Percentiles rank a stretch among this genome's conserved stretches.
phyloP scores from a whole-genome alignment of 2,797 vertebrate genomes.

The Macrochelys suwanniensis region DNA sequence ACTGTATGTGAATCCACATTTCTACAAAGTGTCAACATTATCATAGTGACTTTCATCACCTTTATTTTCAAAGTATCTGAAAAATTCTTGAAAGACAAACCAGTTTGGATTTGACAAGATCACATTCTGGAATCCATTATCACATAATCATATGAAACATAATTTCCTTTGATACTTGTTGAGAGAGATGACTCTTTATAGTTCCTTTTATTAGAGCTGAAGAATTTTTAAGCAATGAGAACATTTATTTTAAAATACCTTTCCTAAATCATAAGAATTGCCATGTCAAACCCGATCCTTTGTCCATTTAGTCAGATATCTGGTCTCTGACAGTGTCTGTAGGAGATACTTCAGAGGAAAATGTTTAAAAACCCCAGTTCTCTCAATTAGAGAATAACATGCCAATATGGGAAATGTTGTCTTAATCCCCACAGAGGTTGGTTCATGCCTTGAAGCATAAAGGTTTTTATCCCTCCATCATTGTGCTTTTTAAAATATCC shows the following conservation, averaged over 20 bases:
- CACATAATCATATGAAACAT: neutral
- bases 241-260: neutral
- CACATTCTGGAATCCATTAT: neutral
- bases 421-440: neutral
- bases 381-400: neutral
- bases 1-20: neutral
- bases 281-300: neutral
- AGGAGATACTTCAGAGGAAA: neutral
- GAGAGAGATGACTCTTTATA: neutral
- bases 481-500: too few relatives aligned
- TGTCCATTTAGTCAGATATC: neutral
- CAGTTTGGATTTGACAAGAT: neutral
- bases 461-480: too few relatives aligned
- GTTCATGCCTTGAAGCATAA: too few relatives aligned
- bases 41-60: neutral
- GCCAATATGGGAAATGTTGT: neutral
- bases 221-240: neutral
- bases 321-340: neutral
- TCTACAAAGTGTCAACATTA: neutral
- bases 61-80: neutral
- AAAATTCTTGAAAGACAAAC: neutral
- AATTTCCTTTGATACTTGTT: neutral
- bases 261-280: neutral
- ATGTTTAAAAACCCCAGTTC: neutral
- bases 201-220: neutral